A percentile compares a stretch with the other conserved stretches of the same genome.
Evolutionary conservation across 2,888 invertebrate species (phyloP).

Genomic region (Coenonympha arcania): DNA sequence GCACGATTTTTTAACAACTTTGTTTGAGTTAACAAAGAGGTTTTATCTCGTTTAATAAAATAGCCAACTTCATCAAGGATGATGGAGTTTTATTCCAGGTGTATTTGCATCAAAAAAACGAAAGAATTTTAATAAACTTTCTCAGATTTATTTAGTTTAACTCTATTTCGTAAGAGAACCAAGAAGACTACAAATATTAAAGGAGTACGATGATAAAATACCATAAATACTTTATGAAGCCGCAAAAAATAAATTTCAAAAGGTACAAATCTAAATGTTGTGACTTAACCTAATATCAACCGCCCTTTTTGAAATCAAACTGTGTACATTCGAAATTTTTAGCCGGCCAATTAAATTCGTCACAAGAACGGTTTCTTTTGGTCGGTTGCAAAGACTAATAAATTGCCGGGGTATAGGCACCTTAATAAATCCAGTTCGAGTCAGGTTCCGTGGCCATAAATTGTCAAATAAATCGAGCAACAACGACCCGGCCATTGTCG

Average conservation of each 20-base stretch:
- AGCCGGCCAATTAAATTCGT: conserved; percentile 25
- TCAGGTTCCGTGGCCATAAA: conserved; percentile 64
- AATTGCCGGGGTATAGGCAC: conserved; percentile 58
- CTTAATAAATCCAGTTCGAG: conserved; percentile 65
- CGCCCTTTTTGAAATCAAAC: background rate
- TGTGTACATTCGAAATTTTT: background rate
- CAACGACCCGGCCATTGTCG: conserved; percentile 29
- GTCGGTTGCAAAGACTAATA: conserved; percentile 38
- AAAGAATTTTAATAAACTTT: too few relatives aligned
- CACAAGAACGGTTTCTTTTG: conserved; percentile 27
- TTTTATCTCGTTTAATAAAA: background rate
- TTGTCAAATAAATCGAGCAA: conserved; percentile 65
- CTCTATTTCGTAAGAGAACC: too few relatives aligned
- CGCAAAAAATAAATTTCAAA: too few relatives aligned
- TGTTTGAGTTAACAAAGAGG: background rate
- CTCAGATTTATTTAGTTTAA: too few relatives aligned
- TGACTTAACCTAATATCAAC: background rate
- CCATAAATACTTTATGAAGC: background rate
- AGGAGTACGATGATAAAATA: background rate
- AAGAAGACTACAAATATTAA: too few relatives aligned
- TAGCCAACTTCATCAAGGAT: background rate
- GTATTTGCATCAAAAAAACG: too few relatives aligned
- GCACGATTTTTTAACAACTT: background rate
- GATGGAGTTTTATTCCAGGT: background rate
- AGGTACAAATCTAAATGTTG: background rate